Base-by-base conservation (phyloP, 1,140 invertebrate genomes). In the Medauroidea extradentata region DNA sequence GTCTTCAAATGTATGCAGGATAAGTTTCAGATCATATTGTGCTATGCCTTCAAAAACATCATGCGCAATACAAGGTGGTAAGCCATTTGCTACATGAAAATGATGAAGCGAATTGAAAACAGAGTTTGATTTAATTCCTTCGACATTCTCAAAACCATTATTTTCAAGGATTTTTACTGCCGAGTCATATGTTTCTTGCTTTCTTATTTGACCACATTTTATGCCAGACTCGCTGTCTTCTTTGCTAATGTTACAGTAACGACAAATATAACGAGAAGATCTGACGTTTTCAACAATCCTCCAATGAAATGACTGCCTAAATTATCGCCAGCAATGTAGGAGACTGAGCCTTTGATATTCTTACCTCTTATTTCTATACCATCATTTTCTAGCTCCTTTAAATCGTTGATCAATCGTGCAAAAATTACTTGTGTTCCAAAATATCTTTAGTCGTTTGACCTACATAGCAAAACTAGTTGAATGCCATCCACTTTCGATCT, bases 291-390 rank as follows among this genome's bases (percentile, higher is more conserved):
- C 60, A 3, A 24, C 18, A 38, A 71, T 34, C 69, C 65, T 5
- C 65, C 69, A 27, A 72, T 34, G 2, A 11, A 7, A 60, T 69
- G 64, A 44, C 63, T 65, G 0, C 67, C 65, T 21, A 69, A 60
- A 58, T 73, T 71, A 55, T 71, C 69, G 9, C 68, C 70, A 9
- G 61, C 21, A 16, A 71, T 67, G 54, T 65, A 68, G 14, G 69
- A 61, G 21, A 72, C 0, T 19, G 63, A 51, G 8, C 66, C 68
- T 67, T 68, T 71, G 19, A 64, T 25, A 21, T 4, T 13, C 18
- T 46, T 46, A 13, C 44, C 44, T 25, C n/a, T 46, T 7, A 46
- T 19, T n/a, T 19, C 18, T 7, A 46, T 21, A n/a, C 44, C 44
- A 5, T 7, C 24, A 46, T 19, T 46, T 25, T 46, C 44, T 25